A percentile compares a stretch with the other conserved stretches of the same genome.
Evolutionary conservation across 1,140 invertebrate species (phyloP).

Genomic region (Protaetia brevitarsis): DNA sequence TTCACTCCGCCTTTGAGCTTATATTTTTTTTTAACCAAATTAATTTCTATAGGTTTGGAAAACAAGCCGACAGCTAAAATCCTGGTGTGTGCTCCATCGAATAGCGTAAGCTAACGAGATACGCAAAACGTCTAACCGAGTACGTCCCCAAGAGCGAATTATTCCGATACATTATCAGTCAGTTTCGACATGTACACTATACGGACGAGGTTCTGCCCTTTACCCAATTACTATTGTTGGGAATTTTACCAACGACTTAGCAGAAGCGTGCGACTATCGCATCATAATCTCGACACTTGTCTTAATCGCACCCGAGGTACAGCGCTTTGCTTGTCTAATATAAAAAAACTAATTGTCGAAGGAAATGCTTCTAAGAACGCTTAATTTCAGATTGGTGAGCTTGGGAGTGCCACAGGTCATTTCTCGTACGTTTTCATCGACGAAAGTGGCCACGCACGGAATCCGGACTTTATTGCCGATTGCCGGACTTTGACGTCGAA

Average conservation of each 20-base stretch:
- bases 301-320: slow-evolving; percentile 33
- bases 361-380: slow-evolving; percentile 50
- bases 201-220: slow-evolving; percentile 26
- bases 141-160: slow-evolving; percentile 30
- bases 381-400: slow-evolving; percentile 37
- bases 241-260: slow-evolving; percentile 30
- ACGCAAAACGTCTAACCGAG: slow-evolving; percentile 61
- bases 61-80: slow-evolving; percentile 62
- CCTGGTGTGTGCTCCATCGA: slow-evolving; percentile 78
- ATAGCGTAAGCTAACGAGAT: slow-evolving; percentile 77
- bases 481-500: slow-evolving; percentile 38
- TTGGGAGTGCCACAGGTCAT: slow-evolving; percentile 66
- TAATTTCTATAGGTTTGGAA: slow-evolving; percentile 31
- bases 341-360: slow-evolving; percentile 38
- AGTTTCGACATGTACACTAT: slow-evolving; percentile 28
- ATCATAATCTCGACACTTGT: slow-evolving; percentile 38
- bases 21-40: slow-evolving; percentile 5
- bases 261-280: slow-evolving; percentile 29
- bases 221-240: slow-evolving; percentile 30
- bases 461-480: slow-evolving; percentile 78
- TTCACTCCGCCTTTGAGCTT: too few species aligned
- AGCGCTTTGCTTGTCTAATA: neutral
- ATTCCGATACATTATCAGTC: slow-evolving; percentile 29
- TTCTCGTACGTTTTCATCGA: slow-evolving; percentile 88
- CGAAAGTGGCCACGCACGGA: slow-evolving; percentile 89